Base-by-base conservation (phyloP, 1,140 invertebrate species). In the Venustaconcha ellipsiformis region DNA sequence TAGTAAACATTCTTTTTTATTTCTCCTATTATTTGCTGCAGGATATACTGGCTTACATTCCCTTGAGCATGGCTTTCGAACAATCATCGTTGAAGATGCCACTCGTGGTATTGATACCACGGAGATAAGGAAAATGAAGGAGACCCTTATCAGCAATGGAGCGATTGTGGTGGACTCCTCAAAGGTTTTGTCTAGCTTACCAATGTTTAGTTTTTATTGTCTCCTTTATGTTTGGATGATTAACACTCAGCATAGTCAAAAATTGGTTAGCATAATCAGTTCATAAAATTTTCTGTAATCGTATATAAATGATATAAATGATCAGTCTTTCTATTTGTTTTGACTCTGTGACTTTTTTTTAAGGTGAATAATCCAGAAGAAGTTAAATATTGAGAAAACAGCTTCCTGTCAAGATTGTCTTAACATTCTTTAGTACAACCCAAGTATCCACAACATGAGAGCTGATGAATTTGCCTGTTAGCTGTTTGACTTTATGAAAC, bases 51-150 rank as follows among this genome's bases (percentile, higher is more conserved):
- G 96, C 26, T 92, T 93, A 1, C 95, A 98, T 90, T 94, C 96
- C 0, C 59, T 97, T 8, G 94, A 95, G 6, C 94, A 95, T 79
- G 96, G 96, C 1, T 99, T 96, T 90, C 92, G 96, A 60, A 96
- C 97, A 26, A 92, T 97, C 67, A 88, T 98, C 2, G 92, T 99
- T 5, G 96, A 98, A 72, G 96, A 99, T 90, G 97, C 96, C 78
- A 94, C 94, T 81, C 92, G 96, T 62, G 97, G 97, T 8, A 96
- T 98, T 0, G 94, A 95, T 87, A 88, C 78, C 1, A 73, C 82
- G 30, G 80, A 80, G 23, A 87, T 87, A n/a, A 78, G 80, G 18
- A 67, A 83, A 18, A 85, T 79, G 70, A 81, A 74, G 72, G 65
- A 74, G 20, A 76, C 78, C 20, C 70, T 87, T 17, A 63, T 78